Base-by-base conservation (phyloP, 2,797 vertebrate species). In the Betta splendens region DNA sequence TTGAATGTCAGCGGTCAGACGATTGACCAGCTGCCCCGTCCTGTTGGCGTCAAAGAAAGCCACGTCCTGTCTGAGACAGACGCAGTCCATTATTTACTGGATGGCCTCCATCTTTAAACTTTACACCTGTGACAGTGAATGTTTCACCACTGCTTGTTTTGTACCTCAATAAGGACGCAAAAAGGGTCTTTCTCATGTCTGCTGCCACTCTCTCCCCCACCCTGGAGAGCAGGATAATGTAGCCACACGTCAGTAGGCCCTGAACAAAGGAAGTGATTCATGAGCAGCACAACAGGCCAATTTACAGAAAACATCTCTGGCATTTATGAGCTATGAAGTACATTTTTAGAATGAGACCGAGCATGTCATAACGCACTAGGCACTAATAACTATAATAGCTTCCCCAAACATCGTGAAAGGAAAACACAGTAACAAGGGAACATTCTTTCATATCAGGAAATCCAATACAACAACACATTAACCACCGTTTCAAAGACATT, bases 31-130 rank as follows among this genome's bases (percentile, higher is more conserved):
- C 73, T 96, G 95, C 13, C 97, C 97, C 0, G 97, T 98, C 85
- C 94, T 95, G 43, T 91, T 95, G 51, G 93, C 90, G 0, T 99
- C 97, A 21, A 95, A 99, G 89, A 99, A 99, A 9, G 94, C 94
- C 22, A 98, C 89, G 12, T 99, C 97, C 87, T 98, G 95, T 62
- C 97, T 98, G 72, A 44, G 57, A 80, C 29, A 70, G 48, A 68
- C 57, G 16, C 42, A 11, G 2, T 5, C 6, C 9, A 47, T n/a
- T 36, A 32, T 21, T 22, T 13, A 32, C 17, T 36, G 9, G n/a
- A 43, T 64, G 12, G 10, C 9, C 4, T 23, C 23, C 9, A 44
- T 2, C 26, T 5, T 10, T 17, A 4, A 25, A 2, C 10, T n/a
- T 6, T 28, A 33, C 1, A 39, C 11, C 3, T n/a, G 10, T 17